A percentile compares a stretch with the other conserved stretches of the same genome.
Evolutionary conservation across 2,888 invertebrate genomes (phyloP).

Genomic region (Cryptosula pallasiana): DNA sequence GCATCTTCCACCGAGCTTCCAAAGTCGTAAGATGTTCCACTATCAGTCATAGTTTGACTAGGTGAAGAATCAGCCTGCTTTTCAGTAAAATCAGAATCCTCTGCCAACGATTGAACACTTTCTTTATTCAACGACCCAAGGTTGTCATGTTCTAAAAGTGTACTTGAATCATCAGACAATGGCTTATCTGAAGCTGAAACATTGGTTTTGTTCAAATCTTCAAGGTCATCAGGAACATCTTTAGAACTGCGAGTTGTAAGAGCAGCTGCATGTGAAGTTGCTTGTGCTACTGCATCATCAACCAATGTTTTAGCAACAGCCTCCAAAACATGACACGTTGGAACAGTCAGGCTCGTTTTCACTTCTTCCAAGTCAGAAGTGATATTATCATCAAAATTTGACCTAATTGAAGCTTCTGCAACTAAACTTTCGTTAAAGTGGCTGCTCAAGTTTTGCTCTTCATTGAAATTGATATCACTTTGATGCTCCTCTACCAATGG

Average conservation of each 20-base stretch:
- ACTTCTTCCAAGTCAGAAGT: too few relatives aligned
- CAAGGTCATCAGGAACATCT: neutral
- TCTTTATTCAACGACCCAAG: neutral
- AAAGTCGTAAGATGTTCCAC: conserved; percentile 20
- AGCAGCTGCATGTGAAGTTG: neutral
- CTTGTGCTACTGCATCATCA: conserved; percentile 11
- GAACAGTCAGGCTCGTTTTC: too few relatives aligned
- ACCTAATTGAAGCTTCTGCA: too few relatives aligned
- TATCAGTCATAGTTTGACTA: neutral
- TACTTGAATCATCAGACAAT: neutral
- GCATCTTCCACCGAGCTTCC: conserved; percentile 20
- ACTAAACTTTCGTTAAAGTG: too few relatives aligned
- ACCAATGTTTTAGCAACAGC: neutral
- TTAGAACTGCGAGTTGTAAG: neutral
- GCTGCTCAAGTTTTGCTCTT: too few relatives aligned
- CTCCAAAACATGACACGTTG: too few relatives aligned
- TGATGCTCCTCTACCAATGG: too few relatives aligned
- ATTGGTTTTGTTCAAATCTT: neutral
- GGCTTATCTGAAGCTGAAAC: neutral
- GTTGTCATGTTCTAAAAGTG: too few relatives aligned
- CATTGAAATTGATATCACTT: too few relatives aligned
- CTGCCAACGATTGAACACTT: neutral
- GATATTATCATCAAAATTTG: too few relatives aligned
- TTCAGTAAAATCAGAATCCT: conserved; percentile 4
- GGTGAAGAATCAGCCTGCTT: neutral